A percentile compares a stretch with the other conserved stretches of the same genome.
Evolutionary conservation across 2,797 vertebrate species (phyloP).

Genomic region (Adelosebastes latens): DNA sequence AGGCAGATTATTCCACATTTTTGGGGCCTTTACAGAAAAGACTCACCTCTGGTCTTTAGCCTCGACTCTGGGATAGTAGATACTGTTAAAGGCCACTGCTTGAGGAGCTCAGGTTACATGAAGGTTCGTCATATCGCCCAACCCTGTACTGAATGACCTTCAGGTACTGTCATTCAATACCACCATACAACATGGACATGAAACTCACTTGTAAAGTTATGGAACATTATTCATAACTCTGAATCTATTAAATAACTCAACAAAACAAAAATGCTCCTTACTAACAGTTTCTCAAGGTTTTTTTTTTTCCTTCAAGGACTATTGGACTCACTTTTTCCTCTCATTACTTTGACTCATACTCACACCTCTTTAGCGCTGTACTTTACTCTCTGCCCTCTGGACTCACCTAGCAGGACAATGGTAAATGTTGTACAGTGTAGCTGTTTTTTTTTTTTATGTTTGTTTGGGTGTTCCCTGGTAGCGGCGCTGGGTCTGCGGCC

Average conservation of each 20-base stretch:
- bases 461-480: constrained; percentile 66
- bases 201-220: background rate
- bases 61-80: background rate
- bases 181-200: background rate
- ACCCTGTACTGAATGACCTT: background rate
- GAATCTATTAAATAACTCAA: background rate
- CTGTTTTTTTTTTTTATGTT: constrained; percentile 27
- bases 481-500: constrained; percentile 61
- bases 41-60: background rate
- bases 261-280: background rate
- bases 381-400: constrained; percentile 22
- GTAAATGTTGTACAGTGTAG: constrained; percentile 24
- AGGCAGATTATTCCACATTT: background rate
- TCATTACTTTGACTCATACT: background rate
- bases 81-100: background rate
- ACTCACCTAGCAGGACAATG: constrained; percentile 20
- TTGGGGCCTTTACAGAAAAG: background rate
- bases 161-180: background rate
- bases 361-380: background rate
- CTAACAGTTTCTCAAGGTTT: background rate
- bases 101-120: background rate
- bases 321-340: background rate
- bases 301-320: background rate
- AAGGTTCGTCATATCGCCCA: background rate
- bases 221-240: background rate